These are phyloP conservation scores for Carapus acus DNA, from an alignment of 2,797 vertebrate genomes.

Conservation along the genomic window DNA sequence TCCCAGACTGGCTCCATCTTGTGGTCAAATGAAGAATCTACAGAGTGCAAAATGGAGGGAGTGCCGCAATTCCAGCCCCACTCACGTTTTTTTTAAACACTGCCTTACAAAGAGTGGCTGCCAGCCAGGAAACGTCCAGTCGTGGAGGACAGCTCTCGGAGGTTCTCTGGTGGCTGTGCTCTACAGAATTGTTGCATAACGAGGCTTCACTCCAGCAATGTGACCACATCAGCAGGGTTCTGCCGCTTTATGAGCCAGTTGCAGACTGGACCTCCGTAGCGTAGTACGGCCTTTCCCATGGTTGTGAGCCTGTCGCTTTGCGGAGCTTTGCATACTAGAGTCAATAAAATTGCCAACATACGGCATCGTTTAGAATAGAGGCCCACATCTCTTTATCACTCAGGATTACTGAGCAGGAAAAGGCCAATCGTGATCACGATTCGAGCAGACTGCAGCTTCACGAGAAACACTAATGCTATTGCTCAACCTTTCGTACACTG, in stretches of 20 bases:
- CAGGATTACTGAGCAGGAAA: conserved; percentile 1
- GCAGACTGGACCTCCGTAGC: conserved; percentile 32
- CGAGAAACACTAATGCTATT: conserved; percentile 5
- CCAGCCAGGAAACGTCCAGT: conserved; percentile 38
- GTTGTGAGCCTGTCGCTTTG: conserved; percentile 43
- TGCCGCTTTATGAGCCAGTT: conserved; percentile 40
- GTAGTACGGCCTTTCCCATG: conserved; percentile 6
- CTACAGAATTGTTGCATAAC: conserved; percentile 53
- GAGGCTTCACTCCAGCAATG: conserved; percentile 2
- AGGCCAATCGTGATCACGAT: conserved; percentile 9
- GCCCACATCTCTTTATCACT: not conserved
- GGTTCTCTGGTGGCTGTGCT: conserved; percentile 32
- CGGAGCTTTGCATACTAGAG: conserved; percentile 47
- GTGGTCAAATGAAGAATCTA: conserved; percentile 46
- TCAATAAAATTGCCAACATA: conserved; percentile 55
- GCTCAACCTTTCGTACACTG: not conserved
- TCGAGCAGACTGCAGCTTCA: conserved; percentile 7
- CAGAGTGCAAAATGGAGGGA: conserved; percentile 1
- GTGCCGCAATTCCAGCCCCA: conserved; percentile 10
- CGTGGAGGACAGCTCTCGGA: conserved; percentile 47
- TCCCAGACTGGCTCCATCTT: conserved; percentile 59
- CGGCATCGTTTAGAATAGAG: conserved; percentile 45
- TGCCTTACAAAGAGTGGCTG: conserved; percentile 24
- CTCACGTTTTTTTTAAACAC: conserved; percentile 19
- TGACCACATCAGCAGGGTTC: conserved; percentile 49